A percentile compares a stretch with the other conserved stretches of the same genome.
phyloP scores from a whole-genome alignment of 37 sponge, comb jelly and placozoan species.

The Tethya wilhelma region DNA sequence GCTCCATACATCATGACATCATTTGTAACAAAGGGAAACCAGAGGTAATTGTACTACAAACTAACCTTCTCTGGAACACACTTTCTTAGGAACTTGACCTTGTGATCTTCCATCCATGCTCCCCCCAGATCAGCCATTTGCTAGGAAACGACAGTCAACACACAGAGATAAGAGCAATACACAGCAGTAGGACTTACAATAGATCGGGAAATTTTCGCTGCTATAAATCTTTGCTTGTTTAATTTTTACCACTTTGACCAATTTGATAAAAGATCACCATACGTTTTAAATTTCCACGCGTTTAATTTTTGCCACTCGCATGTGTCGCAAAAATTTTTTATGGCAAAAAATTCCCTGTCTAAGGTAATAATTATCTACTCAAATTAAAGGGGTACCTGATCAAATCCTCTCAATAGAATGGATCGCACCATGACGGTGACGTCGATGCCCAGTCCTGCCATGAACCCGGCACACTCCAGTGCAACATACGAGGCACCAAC shows the following conservation, averaged over 20 bases:
- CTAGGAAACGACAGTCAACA: constrained; percentile 28
- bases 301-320: too few relatives aligned
- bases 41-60: background rate
- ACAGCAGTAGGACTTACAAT: background rate
- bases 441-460: constrained; percentile 91
- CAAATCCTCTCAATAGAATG: constrained; percentile 96
- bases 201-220: background rate
- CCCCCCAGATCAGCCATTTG: constrained; percentile 93
- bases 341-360: too few relatives aligned
- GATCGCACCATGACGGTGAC: constrained; percentile 94
- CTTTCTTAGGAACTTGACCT: constrained; percentile 81
- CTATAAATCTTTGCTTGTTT: background rate
- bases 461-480: constrained; percentile 98
- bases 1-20: too few relatives aligned
- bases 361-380: too few relatives aligned
- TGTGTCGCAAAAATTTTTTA: too few relatives aligned
- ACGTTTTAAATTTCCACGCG: too few relatives aligned
- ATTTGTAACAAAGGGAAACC: background rate
- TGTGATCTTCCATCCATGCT: constrained; percentile 79
- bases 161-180: background rate
- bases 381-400: constrained; percentile 65
- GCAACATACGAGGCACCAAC: constrained; percentile 98
- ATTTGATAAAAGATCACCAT: background rate
- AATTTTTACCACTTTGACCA: background rate
- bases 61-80: constrained; percentile 81